Conservation (phyloP, 2,888 invertebrate species). For the Oxystoma pomonae region DNA sequence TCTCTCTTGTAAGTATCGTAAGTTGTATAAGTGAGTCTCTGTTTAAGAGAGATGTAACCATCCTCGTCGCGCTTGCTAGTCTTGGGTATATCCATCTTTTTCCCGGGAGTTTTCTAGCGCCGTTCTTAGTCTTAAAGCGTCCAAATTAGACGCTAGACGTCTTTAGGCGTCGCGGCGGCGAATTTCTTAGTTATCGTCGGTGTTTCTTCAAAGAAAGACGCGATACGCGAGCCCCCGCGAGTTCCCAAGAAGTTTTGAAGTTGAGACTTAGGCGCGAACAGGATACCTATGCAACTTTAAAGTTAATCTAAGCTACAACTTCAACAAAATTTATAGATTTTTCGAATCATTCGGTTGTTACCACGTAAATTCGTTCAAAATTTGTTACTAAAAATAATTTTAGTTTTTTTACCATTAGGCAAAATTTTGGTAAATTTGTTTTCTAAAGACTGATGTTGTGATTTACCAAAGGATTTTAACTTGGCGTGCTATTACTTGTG, state of each 20-base stretch:
- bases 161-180: constrained; percentile 47
- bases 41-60: constrained; percentile 39
- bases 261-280: neutral
- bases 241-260: neutral
- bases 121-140: constrained; percentile 48
- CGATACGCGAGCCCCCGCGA: constrained; percentile 22
- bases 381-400: too few species aligned
- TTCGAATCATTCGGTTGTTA: too few species aligned
- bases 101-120: constrained; percentile 38
- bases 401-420: too few species aligned
- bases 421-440: neutral
- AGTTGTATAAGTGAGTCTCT: constrained; percentile 42
- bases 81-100: constrained; percentile 39
- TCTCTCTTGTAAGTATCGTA: constrained; percentile 39
- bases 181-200: constrained; percentile 49
- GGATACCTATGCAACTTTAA: neutral
- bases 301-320: too few species aligned
- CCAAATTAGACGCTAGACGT: constrained; percentile 48
- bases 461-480: neutral
- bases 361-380: too few species aligned
- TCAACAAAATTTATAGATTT: too few species aligned
- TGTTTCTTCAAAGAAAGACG: constrained; percentile 49
- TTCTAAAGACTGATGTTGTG: neutral
- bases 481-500: neutral
- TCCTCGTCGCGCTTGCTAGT: constrained; percentile 37